Evolutionary conservation across 2,888 invertebrate genomes (phyloP).

Genomic region (Dryadula phaetusa): DNA sequence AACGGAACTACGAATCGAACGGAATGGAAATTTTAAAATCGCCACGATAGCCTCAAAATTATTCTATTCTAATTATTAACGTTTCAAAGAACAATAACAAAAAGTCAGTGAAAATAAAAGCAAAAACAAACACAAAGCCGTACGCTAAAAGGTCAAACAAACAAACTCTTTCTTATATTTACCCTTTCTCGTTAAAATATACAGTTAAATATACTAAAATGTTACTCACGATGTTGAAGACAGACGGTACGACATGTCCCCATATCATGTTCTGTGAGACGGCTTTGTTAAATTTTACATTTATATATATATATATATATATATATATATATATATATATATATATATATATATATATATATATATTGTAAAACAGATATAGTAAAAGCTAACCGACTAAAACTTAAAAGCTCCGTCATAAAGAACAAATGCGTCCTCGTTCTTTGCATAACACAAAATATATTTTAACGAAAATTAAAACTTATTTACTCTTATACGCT

Average conservation of each 20-base stretch:
- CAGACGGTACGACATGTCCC: conserved; percentile 6
- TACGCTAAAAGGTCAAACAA: conserved; percentile 27
- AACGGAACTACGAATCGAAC: too few relatives aligned
- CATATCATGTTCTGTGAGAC: neutral
- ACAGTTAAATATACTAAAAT: conserved; percentile 29
- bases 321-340: too few relatives aligned
- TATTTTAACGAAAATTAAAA: conserved; percentile 47
- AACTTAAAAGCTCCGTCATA: conserved; percentile 32
- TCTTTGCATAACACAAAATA: conserved; percentile 41
- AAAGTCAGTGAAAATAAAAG: conserved; percentile 12
- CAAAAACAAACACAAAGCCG: neutral
- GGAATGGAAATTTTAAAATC: too few relatives aligned
- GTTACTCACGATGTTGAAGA: conserved; percentile 14
- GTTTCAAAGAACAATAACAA: neutral
- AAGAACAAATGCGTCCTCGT: conserved; percentile 28
- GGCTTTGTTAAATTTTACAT: conserved; percentile 6
- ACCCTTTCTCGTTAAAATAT: conserved; percentile 20
- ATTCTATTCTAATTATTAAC: neutral
- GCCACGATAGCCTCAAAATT: neutral
- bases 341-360: too few relatives aligned
- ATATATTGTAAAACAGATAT: too few relatives aligned
- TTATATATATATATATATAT: neutral
- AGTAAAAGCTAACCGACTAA: conserved; percentile 16
- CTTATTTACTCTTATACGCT: conserved; percentile 26
- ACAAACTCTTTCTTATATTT: conserved; percentile 19